Evolutionary conservation across 1,140 invertebrate genomes (phyloP).

Genomic region (Drosophila bifasciata): DNA sequence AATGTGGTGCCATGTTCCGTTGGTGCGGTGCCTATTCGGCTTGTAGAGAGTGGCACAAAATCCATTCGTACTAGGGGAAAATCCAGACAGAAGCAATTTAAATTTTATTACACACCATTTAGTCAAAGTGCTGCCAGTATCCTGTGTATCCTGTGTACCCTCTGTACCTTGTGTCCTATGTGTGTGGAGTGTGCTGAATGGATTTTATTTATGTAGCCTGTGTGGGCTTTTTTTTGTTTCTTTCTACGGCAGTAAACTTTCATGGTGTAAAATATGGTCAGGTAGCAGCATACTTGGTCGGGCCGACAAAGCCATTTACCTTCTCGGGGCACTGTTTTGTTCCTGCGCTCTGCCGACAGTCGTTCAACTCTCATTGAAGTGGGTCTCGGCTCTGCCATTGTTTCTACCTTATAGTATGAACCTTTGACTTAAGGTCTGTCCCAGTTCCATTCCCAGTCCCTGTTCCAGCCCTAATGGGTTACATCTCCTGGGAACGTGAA

Average conservation of each 20-base stretch:
- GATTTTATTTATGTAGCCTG: constrained; percentile 64
- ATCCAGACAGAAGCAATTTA: constrained; percentile 74
- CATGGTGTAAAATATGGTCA: constrained; percentile 59
- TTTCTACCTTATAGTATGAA: constrained; percentile 23
- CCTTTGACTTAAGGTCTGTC: constrained; percentile 22
- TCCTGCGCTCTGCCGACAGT: constrained; percentile 13
- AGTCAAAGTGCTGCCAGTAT: constrained; percentile 61
- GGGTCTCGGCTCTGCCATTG: constrained; percentile 11
- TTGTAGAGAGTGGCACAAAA: background rate
- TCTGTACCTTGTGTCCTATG: too few species aligned
- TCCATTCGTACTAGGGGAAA: constrained; percentile 24
- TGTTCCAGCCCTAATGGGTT: constrained; percentile 10
- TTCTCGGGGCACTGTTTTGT: constrained; percentile 14
- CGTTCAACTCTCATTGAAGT: constrained; percentile 47
- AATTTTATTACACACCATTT: constrained; percentile 76
- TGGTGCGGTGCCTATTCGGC: background rate
- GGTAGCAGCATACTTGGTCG: constrained; percentile 54
- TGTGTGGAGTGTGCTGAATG: background rate
- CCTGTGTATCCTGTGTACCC: constrained; percentile 26
- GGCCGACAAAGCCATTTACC: constrained; percentile 54
- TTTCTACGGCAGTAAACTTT: constrained; percentile 39
- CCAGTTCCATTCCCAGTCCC: too few species aligned
- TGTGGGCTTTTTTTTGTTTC: constrained; percentile 22
- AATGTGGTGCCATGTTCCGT: too few species aligned
- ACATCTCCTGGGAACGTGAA: background rate